Evolutionary conservation across 2,797 vertebrate species (phyloP).

Genomic region (Holocentrus rufus): DNA sequence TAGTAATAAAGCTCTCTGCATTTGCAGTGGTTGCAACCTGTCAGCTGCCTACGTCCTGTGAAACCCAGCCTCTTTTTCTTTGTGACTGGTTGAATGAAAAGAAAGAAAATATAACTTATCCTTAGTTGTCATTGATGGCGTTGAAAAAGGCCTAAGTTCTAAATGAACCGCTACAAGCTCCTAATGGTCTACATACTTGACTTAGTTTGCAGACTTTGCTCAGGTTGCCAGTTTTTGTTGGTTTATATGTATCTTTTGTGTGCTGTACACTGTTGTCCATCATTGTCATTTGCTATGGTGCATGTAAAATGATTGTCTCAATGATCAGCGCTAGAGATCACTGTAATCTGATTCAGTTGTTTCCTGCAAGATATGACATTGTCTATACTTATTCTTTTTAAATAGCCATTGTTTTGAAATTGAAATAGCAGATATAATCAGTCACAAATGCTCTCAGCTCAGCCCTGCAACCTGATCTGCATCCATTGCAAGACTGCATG

Average conservation of each 20-base stretch:
- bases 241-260: too few relatives aligned
- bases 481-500: conserved; percentile 28
- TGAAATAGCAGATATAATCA: conserved; percentile 36
- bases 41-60: too few relatives aligned
- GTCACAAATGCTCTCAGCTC: conserved; percentile 32
- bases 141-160: too few relatives aligned
- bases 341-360: conserved; percentile 19
- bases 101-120: too few relatives aligned
- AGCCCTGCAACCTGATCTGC: conserved; percentile 33
- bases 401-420: conserved; percentile 38
- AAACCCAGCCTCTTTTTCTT: too few relatives aligned
- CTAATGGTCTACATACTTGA: too few relatives aligned
- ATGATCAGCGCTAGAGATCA: not conserved
- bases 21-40: too few relatives aligned
- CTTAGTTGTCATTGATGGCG: too few relatives aligned
- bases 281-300: not conserved
- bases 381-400: conserved; percentile 39
- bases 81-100: too few relatives aligned
- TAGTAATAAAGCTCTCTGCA: too few relatives aligned
- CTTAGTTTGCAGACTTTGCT: not conserved
- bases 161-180: too few relatives aligned
- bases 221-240: not conserved
- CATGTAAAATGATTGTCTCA: not conserved
- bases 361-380: conserved; percentile 36
- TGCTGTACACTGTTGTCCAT: too few relatives aligned